These are phyloP conservation scores for Zaprionus nigranus DNA, from an alignment of 1,140 invertebrate genomes.

Conservation along the genomic window DNA sequence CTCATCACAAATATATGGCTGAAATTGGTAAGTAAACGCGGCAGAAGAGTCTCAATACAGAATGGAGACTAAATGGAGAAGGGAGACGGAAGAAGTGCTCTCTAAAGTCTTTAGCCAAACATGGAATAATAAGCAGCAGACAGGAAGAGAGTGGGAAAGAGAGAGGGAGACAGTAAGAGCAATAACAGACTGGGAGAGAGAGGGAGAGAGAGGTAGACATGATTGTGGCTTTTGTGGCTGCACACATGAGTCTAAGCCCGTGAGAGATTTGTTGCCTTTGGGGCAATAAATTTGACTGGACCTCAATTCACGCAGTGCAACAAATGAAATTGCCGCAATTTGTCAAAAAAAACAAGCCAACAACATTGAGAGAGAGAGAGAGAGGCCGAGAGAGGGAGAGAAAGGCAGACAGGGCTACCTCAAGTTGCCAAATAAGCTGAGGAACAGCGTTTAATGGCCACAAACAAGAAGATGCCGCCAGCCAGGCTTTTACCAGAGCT, in stretches of 20 bases:
- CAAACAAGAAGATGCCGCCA: neutral
- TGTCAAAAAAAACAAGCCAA: slow-evolving; percentile 46
- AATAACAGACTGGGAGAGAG: neutral
- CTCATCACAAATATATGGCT: slow-evolving; percentile 97
- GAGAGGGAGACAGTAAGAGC: too few relatives aligned
- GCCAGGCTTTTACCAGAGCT: neutral
- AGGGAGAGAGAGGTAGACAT: neutral
- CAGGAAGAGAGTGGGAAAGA: too few relatives aligned
- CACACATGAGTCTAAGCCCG: slow-evolving; percentile 35
- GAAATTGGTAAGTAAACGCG: slow-evolving; percentile 84
- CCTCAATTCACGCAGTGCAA: slow-evolving; percentile 36
- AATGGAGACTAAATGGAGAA: neutral
- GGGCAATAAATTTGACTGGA: slow-evolving; percentile 38
- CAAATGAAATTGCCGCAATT: slow-evolving; percentile 59
- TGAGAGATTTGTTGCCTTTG: slow-evolving; percentile 44
- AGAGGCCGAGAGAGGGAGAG: neutral
- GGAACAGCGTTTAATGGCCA: slow-evolving; percentile 34
- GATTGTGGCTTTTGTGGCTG: slow-evolving; percentile 7
- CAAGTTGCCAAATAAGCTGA: slow-evolving; percentile 32
- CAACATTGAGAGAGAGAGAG: neutral
- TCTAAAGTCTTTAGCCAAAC: slow-evolving; percentile 17
- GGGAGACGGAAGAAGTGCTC: neutral
- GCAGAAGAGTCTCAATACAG: neutral
- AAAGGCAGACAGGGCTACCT: slow-evolving; percentile 1
- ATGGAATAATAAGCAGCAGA: slow-evolving; percentile 26